Evolutionary conservation across 2,888 invertebrate species (phyloP).

Genomic region (Harpagoxenus sublaevis): DNA sequence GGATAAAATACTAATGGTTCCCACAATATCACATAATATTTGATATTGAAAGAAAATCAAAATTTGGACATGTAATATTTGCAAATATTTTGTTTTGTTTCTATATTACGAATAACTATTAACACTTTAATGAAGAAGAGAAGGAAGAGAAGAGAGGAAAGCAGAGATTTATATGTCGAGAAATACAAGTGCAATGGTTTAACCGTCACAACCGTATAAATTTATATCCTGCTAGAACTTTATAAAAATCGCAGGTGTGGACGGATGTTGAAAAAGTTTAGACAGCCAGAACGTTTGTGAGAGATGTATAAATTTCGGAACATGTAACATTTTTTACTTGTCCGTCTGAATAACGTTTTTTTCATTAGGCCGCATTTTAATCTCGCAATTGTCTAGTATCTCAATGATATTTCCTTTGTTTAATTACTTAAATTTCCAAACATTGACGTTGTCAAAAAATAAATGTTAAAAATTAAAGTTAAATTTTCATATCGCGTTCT

Average conservation of each 20-base stretch:
- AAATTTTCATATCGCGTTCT: not conserved
- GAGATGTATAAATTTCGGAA: conserved; percentile 20
- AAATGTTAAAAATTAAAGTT: not conserved
- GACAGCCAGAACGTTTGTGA: conserved; percentile 22
- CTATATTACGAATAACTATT: not conserved
- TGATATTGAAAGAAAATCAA: not conserved
- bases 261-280: conserved; percentile 48
- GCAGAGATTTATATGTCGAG: conserved; percentile 28
- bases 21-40: not conserved
- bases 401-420: not conserved
- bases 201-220: conserved; percentile 28
- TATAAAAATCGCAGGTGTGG: conserved; percentile 39
- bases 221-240: conserved; percentile 34
- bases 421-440: not conserved
- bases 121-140: not conserved
- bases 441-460: not conserved
- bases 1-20: not conserved
- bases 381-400: not conserved
- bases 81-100: conserved; percentile 7
- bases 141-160: not conserved
- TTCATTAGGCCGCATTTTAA: conserved; percentile 25
- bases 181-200: conserved; percentile 35
- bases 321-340: conserved; percentile 28
- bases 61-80: not conserved
- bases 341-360: conserved; percentile 9